Evolutionary conservation across 1,140 invertebrate species (phyloP), one percentile per base, ranked within the genome.

Genomic region (Stegodyphus mimosarum): DNA sequence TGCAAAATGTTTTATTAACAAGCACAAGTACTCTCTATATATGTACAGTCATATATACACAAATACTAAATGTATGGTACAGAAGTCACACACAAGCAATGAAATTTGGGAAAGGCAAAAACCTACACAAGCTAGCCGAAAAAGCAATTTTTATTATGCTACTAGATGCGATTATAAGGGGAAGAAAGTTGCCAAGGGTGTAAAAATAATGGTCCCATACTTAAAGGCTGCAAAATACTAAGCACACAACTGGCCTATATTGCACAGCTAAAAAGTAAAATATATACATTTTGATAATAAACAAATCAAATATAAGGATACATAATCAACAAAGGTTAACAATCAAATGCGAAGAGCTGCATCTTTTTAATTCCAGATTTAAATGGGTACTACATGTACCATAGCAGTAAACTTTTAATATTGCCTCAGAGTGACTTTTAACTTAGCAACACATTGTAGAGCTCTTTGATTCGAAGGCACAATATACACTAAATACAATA

Each of bases 391-490:
- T 67, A 67, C 15, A 67, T 2, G 17, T 7, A n/a, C 2, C 64
- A n/a, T 33, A 1, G 33, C 33, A 33, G 10, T 7, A 5, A 3
- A 67, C 13, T 67, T 17, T 67, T 7, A 17, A 17, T 60, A 9
- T 60, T 60, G 17, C 64, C 11, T 18, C 55, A 10, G n/a, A 18
- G 64, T 17, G 7, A n/a, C 7, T n/a, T 66, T n/a, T 66, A 66
- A 66, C 64, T 15, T 7, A 48, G 17, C 10, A 77, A 50, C 63
- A 50, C n/a, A 64, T 48, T 66, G 71, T 18, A 83, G 81, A 84
- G 81, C 81, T 84, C 81, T 75, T 84, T 84, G 64, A 84, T 49
- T 84, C 76, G 63, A 84, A 84, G 81, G 81, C 81, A 84, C 81
- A 84, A 84, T 75, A 55, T 75, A 84, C 73, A 84, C 78, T 83